Percentiles rank a stretch among this genome's conserved stretches.
These are phyloP conservation scores for Dendrolimus houi DNA, from an alignment of 2,888 invertebrate species.

Conservation along the genomic window DNA sequence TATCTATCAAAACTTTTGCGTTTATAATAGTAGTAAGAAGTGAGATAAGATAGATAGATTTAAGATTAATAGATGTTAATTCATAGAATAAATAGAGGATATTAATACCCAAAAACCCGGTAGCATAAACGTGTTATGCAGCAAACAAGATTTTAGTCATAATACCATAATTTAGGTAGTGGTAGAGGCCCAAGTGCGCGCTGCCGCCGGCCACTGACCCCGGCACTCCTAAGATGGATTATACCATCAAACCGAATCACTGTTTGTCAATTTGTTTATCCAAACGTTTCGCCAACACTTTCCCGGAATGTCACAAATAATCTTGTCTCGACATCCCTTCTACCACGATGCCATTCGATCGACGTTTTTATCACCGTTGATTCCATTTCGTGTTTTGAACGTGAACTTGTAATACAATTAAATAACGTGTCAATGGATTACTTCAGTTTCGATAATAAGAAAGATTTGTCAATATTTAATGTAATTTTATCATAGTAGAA, in stretches of 20 bases:
- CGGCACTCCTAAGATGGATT: neutral
- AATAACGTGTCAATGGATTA: too few relatives aligned
- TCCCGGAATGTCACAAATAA: conserved; percentile 36
- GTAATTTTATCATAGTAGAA: too few relatives aligned
- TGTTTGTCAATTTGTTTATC: conserved; percentile 22
- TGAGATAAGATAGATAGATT: too few relatives aligned
- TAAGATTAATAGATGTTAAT: too few relatives aligned
- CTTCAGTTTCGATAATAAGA: too few relatives aligned
- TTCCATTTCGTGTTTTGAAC: neutral
- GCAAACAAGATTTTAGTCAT: neutral
- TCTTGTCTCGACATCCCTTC: conserved; percentile 30
- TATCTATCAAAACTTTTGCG: too few relatives aligned
- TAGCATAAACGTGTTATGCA: neutral
- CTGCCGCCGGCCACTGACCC: conserved; percentile 1
- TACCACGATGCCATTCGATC: conserved; percentile 15
- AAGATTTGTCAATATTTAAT: too few relatives aligned
- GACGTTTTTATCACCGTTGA: neutral
- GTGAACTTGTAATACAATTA: neutral
- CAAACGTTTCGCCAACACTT: conserved; percentile 29
- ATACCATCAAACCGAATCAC: conserved; percentile 9
- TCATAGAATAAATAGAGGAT: too few relatives aligned
- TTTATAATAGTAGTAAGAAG: too few relatives aligned
- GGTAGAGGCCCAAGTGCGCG: neutral
- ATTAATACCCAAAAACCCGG: too few relatives aligned
- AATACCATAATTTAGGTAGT: neutral